Base-by-base conservation (phyloP, 2,113 vertebrate genomes). In the Mastomys coucha region DNA sequence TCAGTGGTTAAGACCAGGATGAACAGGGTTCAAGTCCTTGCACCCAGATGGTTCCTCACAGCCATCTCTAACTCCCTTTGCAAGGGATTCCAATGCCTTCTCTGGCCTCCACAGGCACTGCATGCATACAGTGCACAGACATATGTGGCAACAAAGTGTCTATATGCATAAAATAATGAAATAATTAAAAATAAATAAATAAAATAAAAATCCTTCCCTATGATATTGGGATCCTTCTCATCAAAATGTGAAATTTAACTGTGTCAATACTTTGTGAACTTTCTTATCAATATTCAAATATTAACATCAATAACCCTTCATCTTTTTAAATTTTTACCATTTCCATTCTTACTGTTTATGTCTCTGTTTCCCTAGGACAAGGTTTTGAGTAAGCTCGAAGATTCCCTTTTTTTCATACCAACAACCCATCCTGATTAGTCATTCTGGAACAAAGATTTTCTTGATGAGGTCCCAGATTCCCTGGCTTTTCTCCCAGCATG, bases 211-310 rank as follows among this genome's bases (percentile, higher is more conserved):
- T 72, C 4, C 67, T 90, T 96, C 56, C 39, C 56, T 67, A 31
- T 65, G 26, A 24, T 63, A 45, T 14, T 67, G 36, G 28, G 58
- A 33, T 92, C 63, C 24, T 75, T 88, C 17, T 80, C 73, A 13
- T 76, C 14, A 73, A 90, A 91, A 85, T 91, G 19, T 73, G 26
- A 92, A 45, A 80, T 26, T 58, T 78, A 80, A 93, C 60, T 53
- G 22, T 42, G 10, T 80, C 63, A 81, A 77, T 1, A 33, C 31
- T 45, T 82, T 45, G 60, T 87, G 56, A 70, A 86, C 4, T 26
- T 8, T 87, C 28, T 49, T 7, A 13, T 14, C 1, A 24, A 45
- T 56, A 84, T 36, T 76, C 33, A 91, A 51, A 65, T 78, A 87
- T 39, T 82, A 53, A 91, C 42, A 56, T 81, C 82, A 49, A 58